Conservation (phyloP, 2,888 invertebrate species). For the Rotaria macrura region DNA sequence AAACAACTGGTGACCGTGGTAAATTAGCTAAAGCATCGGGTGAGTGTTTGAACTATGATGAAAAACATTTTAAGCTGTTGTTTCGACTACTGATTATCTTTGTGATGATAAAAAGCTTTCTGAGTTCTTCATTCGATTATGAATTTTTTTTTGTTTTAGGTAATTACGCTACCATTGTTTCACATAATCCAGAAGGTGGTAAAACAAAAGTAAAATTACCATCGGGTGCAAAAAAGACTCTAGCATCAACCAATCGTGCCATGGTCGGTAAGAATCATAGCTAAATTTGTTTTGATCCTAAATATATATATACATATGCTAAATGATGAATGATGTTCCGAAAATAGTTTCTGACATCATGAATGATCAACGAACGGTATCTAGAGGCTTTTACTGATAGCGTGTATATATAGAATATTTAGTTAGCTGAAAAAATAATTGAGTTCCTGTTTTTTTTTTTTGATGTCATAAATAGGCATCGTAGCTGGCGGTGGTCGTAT, state of each 20-base stretch:
- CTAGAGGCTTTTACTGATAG: constrained; percentile 13
- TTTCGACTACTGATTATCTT: constrained; percentile 5
- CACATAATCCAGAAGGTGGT: constrained; percentile 93
- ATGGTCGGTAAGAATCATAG: constrained; percentile 75
- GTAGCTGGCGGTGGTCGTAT: constrained; percentile 99
- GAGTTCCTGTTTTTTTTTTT: not conserved
- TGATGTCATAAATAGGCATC: constrained; percentile 62
- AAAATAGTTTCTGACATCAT: not conserved
- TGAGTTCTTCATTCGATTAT: not conserved
- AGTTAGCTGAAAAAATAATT: not conserved
- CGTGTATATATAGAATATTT: not conserved
- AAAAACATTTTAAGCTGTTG: not conserved
- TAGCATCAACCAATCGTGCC: constrained; percentile 95
- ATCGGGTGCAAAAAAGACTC: constrained; percentile 94
- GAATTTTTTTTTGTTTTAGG: not conserved
- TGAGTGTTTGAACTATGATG: constrained; percentile 4
- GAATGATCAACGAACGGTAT: not conserved
- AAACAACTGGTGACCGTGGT: constrained; percentile 95
- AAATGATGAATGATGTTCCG: not conserved
- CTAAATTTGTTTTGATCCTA: too few relatives aligned
- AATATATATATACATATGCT: not conserved
- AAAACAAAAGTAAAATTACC: constrained; percentile 92
- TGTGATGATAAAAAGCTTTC: not conserved
- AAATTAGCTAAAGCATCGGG: constrained; percentile 88
- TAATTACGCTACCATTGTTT: constrained; percentile 96